Conservation (phyloP, 2,797 vertebrate genomes). For the Peromyscus nudipes region DNA sequence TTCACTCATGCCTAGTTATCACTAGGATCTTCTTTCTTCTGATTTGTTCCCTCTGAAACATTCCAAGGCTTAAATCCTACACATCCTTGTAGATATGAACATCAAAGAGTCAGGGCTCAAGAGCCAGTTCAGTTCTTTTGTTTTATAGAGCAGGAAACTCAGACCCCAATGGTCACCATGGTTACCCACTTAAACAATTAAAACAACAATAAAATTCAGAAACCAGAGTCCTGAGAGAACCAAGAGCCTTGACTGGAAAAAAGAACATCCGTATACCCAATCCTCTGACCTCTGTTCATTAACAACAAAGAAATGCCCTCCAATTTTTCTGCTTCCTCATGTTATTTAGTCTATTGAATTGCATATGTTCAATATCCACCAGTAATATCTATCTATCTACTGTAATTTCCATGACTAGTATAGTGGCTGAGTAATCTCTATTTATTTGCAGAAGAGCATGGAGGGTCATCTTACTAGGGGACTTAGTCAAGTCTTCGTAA, state of each 20-base stretch:
- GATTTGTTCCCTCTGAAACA: neutral
- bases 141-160: neutral
- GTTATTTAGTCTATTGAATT: neutral
- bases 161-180: neutral
- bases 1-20: neutral
- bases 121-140: neutral
- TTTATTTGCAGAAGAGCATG: neutral
- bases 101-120: neutral
- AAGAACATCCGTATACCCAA: neutral
- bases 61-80: neutral
- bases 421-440: neutral
- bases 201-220: constrained; percentile 21
- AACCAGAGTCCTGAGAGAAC: constrained; percentile 4
- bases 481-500: neutral
- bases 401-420: neutral
- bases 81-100: neutral
- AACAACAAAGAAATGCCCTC: neutral
- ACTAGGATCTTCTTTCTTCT: neutral
- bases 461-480: neutral
- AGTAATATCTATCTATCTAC: neutral
- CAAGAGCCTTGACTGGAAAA: neutral
- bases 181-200: neutral
- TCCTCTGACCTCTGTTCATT: neutral
- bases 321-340: neutral
- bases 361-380: neutral